Conservation (phyloP, 2,888 invertebrate genomes). For the Acanthopleura granulata region DNA sequence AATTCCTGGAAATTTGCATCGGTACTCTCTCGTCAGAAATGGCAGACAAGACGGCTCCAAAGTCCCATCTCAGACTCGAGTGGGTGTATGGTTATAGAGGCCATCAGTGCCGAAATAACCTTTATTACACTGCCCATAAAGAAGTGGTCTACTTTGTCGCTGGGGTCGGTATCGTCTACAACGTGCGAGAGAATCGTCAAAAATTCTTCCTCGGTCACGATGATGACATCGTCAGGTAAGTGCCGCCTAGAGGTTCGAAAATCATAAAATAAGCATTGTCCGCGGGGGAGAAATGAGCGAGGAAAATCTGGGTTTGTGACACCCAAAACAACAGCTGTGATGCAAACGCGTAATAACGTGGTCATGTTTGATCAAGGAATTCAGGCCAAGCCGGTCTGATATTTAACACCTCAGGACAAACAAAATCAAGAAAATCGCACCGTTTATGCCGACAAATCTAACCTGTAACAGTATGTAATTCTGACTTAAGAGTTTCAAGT, state of each 20-base stretch:
- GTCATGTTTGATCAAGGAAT: no score
- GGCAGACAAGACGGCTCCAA: constrained; percentile 64
- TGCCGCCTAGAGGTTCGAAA: not conserved
- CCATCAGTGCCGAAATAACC: constrained; percentile 70
- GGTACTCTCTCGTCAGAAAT: constrained; percentile 26
- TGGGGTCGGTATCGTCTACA: constrained; percentile 70
- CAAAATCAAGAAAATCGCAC: no score
- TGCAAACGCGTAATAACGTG: no score
- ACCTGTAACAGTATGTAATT: no score
- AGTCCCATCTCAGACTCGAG: constrained; percentile 65
- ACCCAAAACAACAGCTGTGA: no score
- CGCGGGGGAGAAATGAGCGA: no score
- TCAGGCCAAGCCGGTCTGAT: no score
- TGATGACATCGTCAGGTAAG: constrained; percentile 70
- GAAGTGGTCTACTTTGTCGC: constrained; percentile 71
- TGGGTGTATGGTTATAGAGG: constrained; percentile 72
- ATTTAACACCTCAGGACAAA: no score
- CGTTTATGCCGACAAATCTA: no score
- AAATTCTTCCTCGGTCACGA: constrained; percentile 70
- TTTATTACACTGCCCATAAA: constrained; percentile 65
- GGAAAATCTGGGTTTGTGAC: no score
- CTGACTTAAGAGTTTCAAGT: no score
- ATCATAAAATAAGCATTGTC: no score
- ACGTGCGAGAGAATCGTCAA: constrained; percentile 64
- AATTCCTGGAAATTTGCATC: not conserved